Evolutionary conservation across 2,797 vertebrate species (phyloP).

Genomic region (Propithecus deckenii): DNA sequence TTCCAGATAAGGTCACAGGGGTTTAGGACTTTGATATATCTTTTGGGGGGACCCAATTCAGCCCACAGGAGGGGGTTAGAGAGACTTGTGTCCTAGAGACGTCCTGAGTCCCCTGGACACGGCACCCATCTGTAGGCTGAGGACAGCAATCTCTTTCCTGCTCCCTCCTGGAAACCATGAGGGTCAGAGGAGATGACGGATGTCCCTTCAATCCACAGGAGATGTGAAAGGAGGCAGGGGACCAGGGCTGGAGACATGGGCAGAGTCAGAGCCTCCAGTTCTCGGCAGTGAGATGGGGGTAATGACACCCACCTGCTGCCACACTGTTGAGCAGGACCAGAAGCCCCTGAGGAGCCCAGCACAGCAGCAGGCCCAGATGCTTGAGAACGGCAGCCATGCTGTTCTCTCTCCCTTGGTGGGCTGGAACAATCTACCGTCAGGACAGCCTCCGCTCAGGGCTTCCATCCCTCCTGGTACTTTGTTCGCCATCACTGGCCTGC

Average conservation of each 20-base stretch:
- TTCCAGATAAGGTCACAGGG: background rate
- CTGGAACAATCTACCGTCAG: background rate
- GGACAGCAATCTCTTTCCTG: background rate
- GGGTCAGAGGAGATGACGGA: background rate
- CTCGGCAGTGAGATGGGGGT: fast-evolving
- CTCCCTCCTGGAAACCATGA: background rate
- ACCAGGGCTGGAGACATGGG: too few relatives aligned
- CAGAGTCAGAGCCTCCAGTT: background rate
- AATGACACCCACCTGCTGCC: background rate
- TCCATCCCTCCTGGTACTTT: fast-evolving
- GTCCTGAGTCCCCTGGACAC: background rate
- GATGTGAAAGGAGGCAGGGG: background rate
- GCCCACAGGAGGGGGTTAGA: background rate
- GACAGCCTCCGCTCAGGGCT: background rate
- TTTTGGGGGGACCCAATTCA: background rate
- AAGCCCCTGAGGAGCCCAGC: too few relatives aligned
- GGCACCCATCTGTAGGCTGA: background rate
- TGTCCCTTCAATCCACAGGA: background rate
- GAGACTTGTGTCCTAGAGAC: background rate
- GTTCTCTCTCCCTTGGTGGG: background rate
- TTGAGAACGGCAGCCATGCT: fast-evolving
- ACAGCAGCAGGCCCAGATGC: fast-evolving
- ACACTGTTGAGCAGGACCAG: fast-evolving
- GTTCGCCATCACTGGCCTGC: too few relatives aligned
- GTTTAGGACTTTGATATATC: background rate